Base-by-base conservation (phyloP, 2,888 invertebrate species). In the Cylindroiulus punctatus region DNA sequence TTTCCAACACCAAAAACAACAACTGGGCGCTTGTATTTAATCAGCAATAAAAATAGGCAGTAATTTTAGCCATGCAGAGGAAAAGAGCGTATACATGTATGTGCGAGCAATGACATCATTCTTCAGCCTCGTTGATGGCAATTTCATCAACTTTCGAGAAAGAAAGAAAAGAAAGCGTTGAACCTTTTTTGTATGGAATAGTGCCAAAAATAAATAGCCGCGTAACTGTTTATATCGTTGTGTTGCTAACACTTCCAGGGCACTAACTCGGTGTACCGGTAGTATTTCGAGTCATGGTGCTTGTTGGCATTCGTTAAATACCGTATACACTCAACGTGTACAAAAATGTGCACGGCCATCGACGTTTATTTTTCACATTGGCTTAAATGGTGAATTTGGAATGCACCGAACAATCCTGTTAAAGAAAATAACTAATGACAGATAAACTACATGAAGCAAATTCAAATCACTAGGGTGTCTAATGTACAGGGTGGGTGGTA, bases 1-100 rank as follows among this genome's bases (percentile, higher is more conserved):
- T 57, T 57, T 44, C 52, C 52, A 19, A 12, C 19, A 57, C 52
- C 52, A 57, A 57, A 57, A 57, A 57, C 52, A 57, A 57, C 52
- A 57, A 57, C 52, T 57, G n/a, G n/a, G 52, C 52, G 52, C n/a
- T 57, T 57, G 52, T 57, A 57, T 57, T 57, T 57, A 57, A 57
- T 57, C 52, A 57, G 52, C n/a, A 57, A 57, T 57, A 57, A 57
- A 57, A 57, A 57, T 57, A 57, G 52, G 52, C 52, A n/a, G 52
- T 57, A 57, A 57, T 57, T 57, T 57, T 17, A 57, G 52, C 52
- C 52, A 14, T 17, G 47, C 36, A 36, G 2, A 57, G 52, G 7
- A n/a, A n/a, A 17, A 57, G 52, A 36, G 36, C 36, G 36, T 7
- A 36, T 36, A 36, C n/a, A n/a, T n/a, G n/a, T n/a, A 52, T 52